Percentiles rank a stretch among this genome's conserved stretches.
These are phyloP conservation scores for Aleiodes testaceus DNA, from an alignment of 2,888 invertebrate genomes.

Conservation along the genomic window DNA sequence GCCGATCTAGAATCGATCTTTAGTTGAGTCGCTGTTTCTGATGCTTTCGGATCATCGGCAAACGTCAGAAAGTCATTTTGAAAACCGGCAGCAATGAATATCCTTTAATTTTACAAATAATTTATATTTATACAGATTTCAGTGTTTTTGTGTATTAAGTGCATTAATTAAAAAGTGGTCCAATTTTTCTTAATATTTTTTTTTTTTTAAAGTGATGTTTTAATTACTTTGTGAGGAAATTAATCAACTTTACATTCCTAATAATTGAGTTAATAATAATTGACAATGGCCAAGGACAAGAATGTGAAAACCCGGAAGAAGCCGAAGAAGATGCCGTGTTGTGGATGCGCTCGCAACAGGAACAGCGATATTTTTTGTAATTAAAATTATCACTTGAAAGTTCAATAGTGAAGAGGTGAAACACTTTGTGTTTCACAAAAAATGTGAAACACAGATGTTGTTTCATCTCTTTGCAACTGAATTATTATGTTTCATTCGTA, in stretches of 20 bases:
- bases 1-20: constrained; percentile 65
- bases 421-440: too few species aligned
- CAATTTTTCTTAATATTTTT: not conserved
- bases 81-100: constrained; percentile 20
- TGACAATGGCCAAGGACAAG: constrained; percentile 55
- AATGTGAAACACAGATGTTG: too few species aligned
- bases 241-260: constrained; percentile 20
- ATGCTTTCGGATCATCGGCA: constrained; percentile 49
- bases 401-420: too few species aligned
- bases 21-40: constrained; percentile 69
- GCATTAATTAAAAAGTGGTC: not conserved
- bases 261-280: constrained; percentile 38
- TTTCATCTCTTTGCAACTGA: too few species aligned
- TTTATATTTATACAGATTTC: constrained; percentile 5
- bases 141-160: constrained; percentile 11
- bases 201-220: too few species aligned
- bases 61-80: constrained; percentile 28
- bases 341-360: constrained; percentile 70
- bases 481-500: constrained; percentile 30
- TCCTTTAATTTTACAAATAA: too few species aligned
- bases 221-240: not conserved
- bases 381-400: constrained; percentile 50
- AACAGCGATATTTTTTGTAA: constrained; percentile 71
- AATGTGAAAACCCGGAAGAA: constrained; percentile 58
- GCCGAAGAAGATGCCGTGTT: constrained; percentile 64